Conservation (phyloP, 1,140 invertebrate genomes). For the Conopomorpha cramerella region DNA sequence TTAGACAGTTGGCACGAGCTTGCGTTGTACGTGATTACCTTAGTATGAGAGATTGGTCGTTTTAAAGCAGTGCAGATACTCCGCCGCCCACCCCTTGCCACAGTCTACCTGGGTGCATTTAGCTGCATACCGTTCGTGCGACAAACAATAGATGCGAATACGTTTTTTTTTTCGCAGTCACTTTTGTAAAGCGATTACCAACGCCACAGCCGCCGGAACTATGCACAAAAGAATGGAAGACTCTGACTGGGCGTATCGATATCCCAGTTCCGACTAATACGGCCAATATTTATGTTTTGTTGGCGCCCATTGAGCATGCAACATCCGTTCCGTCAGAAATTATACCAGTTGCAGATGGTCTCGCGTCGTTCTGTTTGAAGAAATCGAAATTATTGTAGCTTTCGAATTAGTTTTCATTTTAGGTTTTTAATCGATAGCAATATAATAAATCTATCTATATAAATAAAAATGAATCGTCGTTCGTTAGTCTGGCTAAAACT, state of each 20-base stretch:
- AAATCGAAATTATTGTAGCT: neutral
- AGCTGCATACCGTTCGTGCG: conserved; percentile 14
- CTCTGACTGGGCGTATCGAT: conserved; percentile 35
- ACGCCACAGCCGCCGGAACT: too few relatives aligned
- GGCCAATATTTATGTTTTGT: conserved; percentile 45
- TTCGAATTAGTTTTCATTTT: neutral
- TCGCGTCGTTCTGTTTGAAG: neutral
- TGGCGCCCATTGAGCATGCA: conserved; percentile 25
- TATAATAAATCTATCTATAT: neutral
- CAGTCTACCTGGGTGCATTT: conserved; percentile 22
- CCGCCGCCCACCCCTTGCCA: conserved; percentile 18
- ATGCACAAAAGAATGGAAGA: conserved; percentile 38
- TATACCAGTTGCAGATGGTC: neutral
- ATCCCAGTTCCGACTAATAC: conserved; percentile 50
- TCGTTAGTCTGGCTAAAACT: neutral
- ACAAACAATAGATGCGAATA: conserved; percentile 19
- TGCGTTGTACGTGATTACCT: too few relatives aligned
- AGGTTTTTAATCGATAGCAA: neutral
- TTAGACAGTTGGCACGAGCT: too few relatives aligned
- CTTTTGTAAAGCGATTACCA: conserved; percentile 35
- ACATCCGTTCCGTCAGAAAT: conserved; percentile 15
- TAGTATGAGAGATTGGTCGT: too few relatives aligned
- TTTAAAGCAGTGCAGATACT: too few relatives aligned
- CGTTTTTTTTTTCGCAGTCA: conserved; percentile 24
- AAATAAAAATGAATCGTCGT: neutral